A percentile compares a stretch with the other conserved stretches of the same genome.
Conservation (phyloP, 2,113 vertebrate species). For the Mus pahari region DNA sequence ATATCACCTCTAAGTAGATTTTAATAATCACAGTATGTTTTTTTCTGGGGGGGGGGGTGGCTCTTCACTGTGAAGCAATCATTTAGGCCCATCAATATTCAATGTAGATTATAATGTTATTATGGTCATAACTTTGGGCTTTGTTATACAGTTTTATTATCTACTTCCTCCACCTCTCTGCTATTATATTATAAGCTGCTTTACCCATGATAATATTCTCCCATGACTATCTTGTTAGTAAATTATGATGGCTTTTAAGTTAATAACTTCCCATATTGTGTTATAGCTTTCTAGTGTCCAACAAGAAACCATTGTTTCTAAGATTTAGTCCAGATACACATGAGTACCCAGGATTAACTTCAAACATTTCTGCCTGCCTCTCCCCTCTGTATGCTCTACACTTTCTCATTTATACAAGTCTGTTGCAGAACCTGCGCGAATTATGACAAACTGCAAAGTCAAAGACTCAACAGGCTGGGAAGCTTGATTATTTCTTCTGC, state of each 20-base stretch:
- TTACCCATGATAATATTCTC: not conserved
- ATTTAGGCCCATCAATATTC: not conserved
- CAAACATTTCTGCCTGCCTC: not conserved
- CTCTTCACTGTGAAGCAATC: not conserved
- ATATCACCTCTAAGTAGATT: not conserved
- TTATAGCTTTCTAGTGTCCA: not conserved
- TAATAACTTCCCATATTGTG: not conserved
- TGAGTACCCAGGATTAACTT: not conserved
- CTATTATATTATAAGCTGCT: not conserved
- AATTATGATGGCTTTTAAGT: not conserved
- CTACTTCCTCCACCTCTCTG: not conserved
- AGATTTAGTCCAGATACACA: not conserved
- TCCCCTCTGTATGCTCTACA: not conserved
- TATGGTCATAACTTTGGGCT: slow-evolving; percentile 24
- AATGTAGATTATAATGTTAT: not conserved
- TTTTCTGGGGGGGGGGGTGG: no score
- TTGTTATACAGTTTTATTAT: not conserved
- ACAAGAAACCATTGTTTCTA: not conserved
- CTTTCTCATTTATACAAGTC: slow-evolving; percentile 31
- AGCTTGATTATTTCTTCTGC: slow-evolving; percentile 64
- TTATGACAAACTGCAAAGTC: slow-evolving; percentile 63
- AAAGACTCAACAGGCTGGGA: slow-evolving; percentile 41
- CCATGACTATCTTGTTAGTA: not conserved
- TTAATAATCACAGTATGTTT: not conserved
- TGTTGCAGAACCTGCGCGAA: not conserved